These are phyloP conservation scores for Pollimyrus isidori DNA, from an alignment of 2,113 vertebrate species.

Conservation along the genomic window DNA sequence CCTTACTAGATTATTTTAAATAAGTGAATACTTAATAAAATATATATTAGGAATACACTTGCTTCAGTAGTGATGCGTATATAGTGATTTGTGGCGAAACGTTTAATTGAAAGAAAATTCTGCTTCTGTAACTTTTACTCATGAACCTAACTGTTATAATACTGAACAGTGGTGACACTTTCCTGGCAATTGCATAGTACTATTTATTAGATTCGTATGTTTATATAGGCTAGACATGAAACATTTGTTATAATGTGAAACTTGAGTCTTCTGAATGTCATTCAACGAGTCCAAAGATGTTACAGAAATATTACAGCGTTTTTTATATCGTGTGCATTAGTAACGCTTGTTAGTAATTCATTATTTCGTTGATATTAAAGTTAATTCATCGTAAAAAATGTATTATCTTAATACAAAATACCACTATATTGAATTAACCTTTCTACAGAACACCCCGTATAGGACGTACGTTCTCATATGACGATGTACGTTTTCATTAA, in stretches of 20 bases:
- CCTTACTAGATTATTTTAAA: slow-evolving; percentile 23
- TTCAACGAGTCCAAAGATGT: background rate
- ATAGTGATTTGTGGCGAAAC: background rate
- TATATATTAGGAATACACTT: background rate
- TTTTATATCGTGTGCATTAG: background rate
- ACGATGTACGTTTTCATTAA: background rate
- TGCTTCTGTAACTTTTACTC: background rate
- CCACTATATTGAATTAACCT: background rate
- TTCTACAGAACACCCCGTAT: background rate
- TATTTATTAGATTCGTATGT: background rate
- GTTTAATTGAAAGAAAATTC: background rate
- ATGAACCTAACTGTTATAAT: background rate
- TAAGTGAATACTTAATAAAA: slow-evolving; percentile 8
- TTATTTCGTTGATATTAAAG: background rate
- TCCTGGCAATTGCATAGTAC: background rate
- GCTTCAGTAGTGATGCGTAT: background rate
- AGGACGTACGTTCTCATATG: background rate
- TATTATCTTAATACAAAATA: background rate
- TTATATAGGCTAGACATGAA: background rate
- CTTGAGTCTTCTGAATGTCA: background rate
- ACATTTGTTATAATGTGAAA: background rate
- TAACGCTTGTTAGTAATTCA: background rate
- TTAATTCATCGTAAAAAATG: background rate
- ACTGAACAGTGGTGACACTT: background rate
- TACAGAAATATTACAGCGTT: background rate